Evolutionary conservation across 92 coral and sea anemone genomes (phyloP).

Genomic region (Heliopora coerulea): DNA sequence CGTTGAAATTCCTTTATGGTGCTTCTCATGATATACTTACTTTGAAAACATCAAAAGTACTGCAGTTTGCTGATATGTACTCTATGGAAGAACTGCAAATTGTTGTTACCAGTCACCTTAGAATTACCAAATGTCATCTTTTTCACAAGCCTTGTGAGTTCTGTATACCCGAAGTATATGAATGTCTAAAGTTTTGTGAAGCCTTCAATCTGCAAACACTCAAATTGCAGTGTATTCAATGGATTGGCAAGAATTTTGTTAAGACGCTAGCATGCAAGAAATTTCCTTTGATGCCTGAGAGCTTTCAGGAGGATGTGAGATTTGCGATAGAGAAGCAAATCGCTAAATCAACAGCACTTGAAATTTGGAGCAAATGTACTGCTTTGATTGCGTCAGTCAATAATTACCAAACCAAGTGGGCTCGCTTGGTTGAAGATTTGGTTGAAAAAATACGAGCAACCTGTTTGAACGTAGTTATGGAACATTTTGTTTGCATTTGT

Average conservation of each 20-base stretch:
- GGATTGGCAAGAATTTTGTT: slow-evolving; percentile 22
- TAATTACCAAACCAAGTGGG: slow-evolving; percentile 14
- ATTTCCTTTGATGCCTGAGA: neutral
- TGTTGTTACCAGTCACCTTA: slow-evolving; percentile 60
- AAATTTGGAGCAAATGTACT: slow-evolving; percentile 7
- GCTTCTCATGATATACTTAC: slow-evolving; percentile 10
- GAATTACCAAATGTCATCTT: slow-evolving; percentile 79
- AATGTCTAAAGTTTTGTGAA: slow-evolving; percentile 32
- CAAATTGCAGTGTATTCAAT: slow-evolving; percentile 25
- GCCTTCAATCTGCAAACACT: neutral
- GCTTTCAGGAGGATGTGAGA: slow-evolving; percentile 15
- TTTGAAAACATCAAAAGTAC: slow-evolving; percentile 45
- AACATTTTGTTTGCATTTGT: neutral
- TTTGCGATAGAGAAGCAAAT: slow-evolving; percentile 12
- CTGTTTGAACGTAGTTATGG: slow-evolving; percentile 7
- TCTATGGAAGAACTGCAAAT: slow-evolving; percentile 71
- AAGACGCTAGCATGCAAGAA: slow-evolving; percentile 21
- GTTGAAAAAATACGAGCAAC: neutral
- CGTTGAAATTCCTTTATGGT: slow-evolving; percentile 30
- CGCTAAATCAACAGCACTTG: slow-evolving; percentile 2
- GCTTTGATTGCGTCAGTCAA: slow-evolving; percentile 19
- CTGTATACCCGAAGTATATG: slow-evolving; percentile 39
- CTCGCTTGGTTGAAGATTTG: slow-evolving; percentile 1
- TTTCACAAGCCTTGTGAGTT: slow-evolving; percentile 72
- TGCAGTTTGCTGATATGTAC: slow-evolving; percentile 89